Conservation (phyloP, 2,797 vertebrate genomes). For the Chiroxiphia lanceolata region DNA sequence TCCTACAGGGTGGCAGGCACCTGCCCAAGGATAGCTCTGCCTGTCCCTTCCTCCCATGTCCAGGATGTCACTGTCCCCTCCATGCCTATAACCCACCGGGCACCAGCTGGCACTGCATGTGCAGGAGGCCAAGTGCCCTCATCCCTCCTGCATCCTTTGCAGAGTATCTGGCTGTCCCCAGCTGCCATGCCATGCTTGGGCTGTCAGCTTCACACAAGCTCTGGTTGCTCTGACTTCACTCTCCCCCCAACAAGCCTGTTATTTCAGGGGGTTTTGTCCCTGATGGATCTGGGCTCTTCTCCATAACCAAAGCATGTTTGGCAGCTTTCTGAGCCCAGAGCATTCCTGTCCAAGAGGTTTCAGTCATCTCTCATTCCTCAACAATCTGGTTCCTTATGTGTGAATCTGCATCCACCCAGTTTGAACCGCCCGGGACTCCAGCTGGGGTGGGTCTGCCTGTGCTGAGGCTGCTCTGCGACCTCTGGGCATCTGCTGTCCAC, state of each 20-base stretch:
- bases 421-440: not conserved
- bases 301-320: slow-evolving; percentile 59
- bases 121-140: not conserved
- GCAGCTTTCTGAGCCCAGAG: slow-evolving; percentile 58
- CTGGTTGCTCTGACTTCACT: not conserved
- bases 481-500: not conserved
- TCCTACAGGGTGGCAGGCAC: not conserved
- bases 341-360: slow-evolving; percentile 63
- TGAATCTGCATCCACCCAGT: slow-evolving; percentile 58
- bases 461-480: not conserved
- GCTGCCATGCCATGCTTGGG: not conserved
- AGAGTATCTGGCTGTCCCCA: not conserved
- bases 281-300: slow-evolving; percentile 52
- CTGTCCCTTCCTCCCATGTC: not conserved
- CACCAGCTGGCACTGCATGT: not conserved
- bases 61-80: not conserved
- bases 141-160: not conserved
- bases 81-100: fast-evolving
- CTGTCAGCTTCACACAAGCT: not conserved
- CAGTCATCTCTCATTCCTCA: slow-evolving; percentile 64
- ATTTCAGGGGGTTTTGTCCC: slow-evolving; percentile 30
- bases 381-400: slow-evolving; percentile 53
- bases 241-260: not conserved
- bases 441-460: not conserved
- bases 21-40: not conserved